Base-by-base conservation (phyloP, 2,888 invertebrate species). In the Lepetodrilus schrolli region DNA sequence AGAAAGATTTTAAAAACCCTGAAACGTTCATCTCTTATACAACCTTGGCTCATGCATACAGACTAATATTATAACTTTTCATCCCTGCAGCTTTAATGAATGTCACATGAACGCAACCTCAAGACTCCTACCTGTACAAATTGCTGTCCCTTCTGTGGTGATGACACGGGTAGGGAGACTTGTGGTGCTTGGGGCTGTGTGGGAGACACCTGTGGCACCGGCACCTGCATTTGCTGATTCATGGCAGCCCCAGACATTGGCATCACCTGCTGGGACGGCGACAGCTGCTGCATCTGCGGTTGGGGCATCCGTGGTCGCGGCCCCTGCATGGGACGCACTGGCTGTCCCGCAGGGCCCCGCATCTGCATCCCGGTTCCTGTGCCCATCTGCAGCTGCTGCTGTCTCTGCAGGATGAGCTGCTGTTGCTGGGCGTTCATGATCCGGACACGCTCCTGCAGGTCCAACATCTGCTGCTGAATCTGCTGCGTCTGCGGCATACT, bases 381-480 rank as follows among this genome's bases (percentile, higher is more conserved):
- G 23, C 37, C 71, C 38, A 74, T 74, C 48, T 79, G 82, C 38
- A 78, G 77, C 47, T 78, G 82, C 49, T 81, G 78, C 69, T 85
- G 86, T 72, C 80, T 82, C 70, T 80, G 81, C 78, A 84, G 74
- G 58, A 82, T 80, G 49, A 82, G 81, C 74, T 83, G 77, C 76
- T 86, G 84, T 70, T 87, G 87, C 74, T 87, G 86, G 1, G 88
- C 86, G 70, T 84, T 83, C 30, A 88, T 69, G 13, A 83, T 83
- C 13, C 87, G 77, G 51, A 88, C 77, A 13, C 84, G 76, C 73
- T 89, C 89, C 73, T 89, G 89, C 5, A 88, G 74, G 47, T 88
- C 88, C 10, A 87, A 78, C 83, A 88, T 84, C 74, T 88, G 84
- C 78, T 89, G 87, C 51, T 88, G 88, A 8, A 84, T 83, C 75